Evolutionary conservation across 2,113 vertebrate species (phyloP).

Genomic region (Festucalex cinctus): DNA sequence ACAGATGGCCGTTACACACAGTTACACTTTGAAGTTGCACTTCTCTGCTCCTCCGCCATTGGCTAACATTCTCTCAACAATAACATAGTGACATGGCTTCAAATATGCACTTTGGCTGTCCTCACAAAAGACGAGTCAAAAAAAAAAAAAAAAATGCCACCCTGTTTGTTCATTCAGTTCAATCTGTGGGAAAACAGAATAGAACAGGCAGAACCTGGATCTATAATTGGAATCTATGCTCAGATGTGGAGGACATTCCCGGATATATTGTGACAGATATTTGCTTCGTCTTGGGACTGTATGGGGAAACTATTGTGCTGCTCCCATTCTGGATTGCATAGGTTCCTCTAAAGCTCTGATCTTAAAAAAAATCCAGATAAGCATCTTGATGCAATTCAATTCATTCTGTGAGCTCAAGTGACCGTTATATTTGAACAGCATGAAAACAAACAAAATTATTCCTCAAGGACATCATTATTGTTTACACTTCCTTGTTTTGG

Average conservation of each 20-base stretch:
- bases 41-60: slow-evolving; percentile 21
- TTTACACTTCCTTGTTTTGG: slow-evolving; percentile 42
- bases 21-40: slow-evolving; percentile 49
- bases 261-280: slow-evolving; percentile 44
- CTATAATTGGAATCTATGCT: slow-evolving; percentile 81
- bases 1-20: slow-evolving; percentile 43
- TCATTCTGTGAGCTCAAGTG: background rate
- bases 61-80: slow-evolving; percentile 39
- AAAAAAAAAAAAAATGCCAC: slow-evolving; percentile 44
- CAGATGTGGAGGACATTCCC: slow-evolving; percentile 58
- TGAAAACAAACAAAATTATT: slow-evolving; percentile 21
- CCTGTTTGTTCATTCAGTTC: slow-evolving; percentile 74
- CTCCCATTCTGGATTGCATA: background rate
- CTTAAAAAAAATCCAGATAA: background rate
- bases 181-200: slow-evolving; percentile 73
- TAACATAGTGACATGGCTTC: slow-evolving; percentile 42
- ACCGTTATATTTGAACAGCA: slow-evolving; percentile 15
- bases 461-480: slow-evolving; percentile 33
- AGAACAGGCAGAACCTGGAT: slow-evolving; percentile 74
- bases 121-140: slow-evolving; percentile 41
- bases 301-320: slow-evolving; percentile 8
- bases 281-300: slow-evolving; percentile 24
- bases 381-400: background rate
- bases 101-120: slow-evolving; percentile 35
- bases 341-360: background rate